Base-by-base conservation (phyloP, 2,797 vertebrate genomes). In the Euphonia xanthogaster region DNA sequence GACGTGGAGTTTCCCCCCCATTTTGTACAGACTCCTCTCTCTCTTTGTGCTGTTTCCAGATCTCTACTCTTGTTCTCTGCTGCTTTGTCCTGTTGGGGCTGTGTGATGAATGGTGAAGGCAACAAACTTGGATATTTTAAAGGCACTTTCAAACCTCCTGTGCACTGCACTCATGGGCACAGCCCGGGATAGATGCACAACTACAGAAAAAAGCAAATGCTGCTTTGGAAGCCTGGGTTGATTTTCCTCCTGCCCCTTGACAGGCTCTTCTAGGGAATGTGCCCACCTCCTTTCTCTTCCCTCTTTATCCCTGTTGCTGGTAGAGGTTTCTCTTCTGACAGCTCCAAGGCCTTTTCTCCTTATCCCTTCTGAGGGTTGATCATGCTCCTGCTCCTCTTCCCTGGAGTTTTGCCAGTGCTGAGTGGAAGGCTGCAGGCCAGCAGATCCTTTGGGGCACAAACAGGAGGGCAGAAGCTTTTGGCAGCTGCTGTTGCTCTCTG, bases 101-200 rank as follows among this genome's bases (percentile, higher is more conserved):
- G 54, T 1, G 1, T 12, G 31, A 37, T 14, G 27, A 28, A 48
- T 12, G 15, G 15, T 50, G 40, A 58, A 67, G 88, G 16, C 19
- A n/a, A 61, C 22, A 70, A 74, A 22, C 1, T 1, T 1, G 10
- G 10, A 2, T 37, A 3, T 72, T 51, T 85, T 67, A 58, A 45
- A 58, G 44, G 35, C 11, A 9, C 19, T 66, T 42, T 57, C 66
- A 76, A 65, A 44, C 12, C 19, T 15, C 2, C 0, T 11, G 6
- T 5, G 2, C 0, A 0, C 8, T 40, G n/a, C 35, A 42, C 24
- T 57, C 22, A 7, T 4, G 22, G 39, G 19, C 48, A 45, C 7
- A 31, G 55, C 15, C 65, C 0, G 8, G 8, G 30, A 8, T 22
- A 33, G 35, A 7, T 10, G 39, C 6, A 16, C 20, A 42, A 2